Percentiles rank a stretch among this genome's conserved stretches.
Conservation (phyloP, 2,113 vertebrate genomes). For the Emydura subglobosa region DNA sequence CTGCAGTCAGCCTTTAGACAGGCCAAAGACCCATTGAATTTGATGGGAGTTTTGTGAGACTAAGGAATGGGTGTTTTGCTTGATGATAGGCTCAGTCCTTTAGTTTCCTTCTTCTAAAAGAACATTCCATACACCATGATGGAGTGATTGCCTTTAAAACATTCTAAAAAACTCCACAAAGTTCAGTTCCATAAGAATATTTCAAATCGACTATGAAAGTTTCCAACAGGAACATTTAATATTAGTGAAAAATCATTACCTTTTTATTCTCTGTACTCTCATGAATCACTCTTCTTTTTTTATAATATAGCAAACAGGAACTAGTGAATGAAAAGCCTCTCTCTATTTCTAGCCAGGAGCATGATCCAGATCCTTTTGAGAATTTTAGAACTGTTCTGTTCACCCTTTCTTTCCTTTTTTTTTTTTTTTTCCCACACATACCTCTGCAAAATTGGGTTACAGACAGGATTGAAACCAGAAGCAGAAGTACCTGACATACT, state of each 20-base stretch:
- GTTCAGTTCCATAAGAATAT: not conserved
- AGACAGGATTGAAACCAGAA: not conserved
- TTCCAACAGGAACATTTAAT: not conserved
- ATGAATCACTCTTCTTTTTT: not conserved
- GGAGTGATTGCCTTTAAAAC: not conserved
- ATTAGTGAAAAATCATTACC: not conserved
- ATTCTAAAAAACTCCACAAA: not conserved
- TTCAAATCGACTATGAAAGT: not conserved
- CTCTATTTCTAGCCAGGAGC: constrained; percentile 5
- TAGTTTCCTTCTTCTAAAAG: not conserved
- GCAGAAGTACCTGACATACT: not conserved
- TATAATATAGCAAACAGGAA: not conserved
- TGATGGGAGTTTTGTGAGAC: not conserved
- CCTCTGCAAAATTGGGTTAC: not conserved
- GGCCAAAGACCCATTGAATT: not conserved
- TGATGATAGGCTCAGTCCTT: not conserved
- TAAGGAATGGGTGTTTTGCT: not conserved
- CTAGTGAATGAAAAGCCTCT: not conserved
- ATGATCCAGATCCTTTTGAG: not conserved
- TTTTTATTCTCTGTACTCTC: not conserved
- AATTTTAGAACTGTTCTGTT: not conserved
- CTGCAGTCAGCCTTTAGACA: not conserved
- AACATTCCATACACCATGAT: not conserved
- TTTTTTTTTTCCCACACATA: not conserved
- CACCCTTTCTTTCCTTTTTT: not conserved